Evolutionary conservation across 2,888 invertebrate species (phyloP), one percentile per base, ranked within the genome.

Genomic region (Gortyna flavago): DNA sequence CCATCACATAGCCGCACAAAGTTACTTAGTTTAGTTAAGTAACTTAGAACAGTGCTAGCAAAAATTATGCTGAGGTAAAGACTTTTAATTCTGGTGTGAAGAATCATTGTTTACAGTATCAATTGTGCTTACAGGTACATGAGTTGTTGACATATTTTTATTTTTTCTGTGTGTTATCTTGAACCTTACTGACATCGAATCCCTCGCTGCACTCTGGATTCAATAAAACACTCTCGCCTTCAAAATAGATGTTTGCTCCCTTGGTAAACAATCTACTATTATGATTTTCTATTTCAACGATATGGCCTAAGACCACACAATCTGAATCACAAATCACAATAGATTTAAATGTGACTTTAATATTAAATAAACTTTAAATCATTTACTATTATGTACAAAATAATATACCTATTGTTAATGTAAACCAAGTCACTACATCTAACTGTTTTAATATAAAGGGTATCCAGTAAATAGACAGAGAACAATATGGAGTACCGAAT

Each of bases 271-370:
- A 38, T 8, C 8, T 32, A 1, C 18, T 1, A 32, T 21, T 32
- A 4, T 32, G 18, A 9, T 32, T 32, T 21, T 21, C 32, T 18
- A 8, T 18, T 32, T 32, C 32, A 32, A 61, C 18, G 32, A 4
- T 32, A 61, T 51, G 48, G 32, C 11, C 1, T 32, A 51, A 9
- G 80, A 66, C 81, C 75, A 79, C 79, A 79, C 74, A 81, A 81
- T 66, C 18, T 51, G 48, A 35, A 41, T 65, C 81, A 41, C 25
- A 79, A 82, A 76, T 76, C 69, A 80, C 82, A 75, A 65, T 82
- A 41, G 51, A 77, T 77, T 80, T 71, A 57, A 51, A 80, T 77
- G 62, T 76, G 68, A 82, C 76, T 76, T 76, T 80, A 59, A 69
- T 75, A 44, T 38, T 29, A 41, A 51, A 48, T 66, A 66, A 59